These are phyloP conservation scores for Drosophila varians DNA, from an alignment of 1,140 invertebrate genomes.

Conservation along the genomic window DNA sequence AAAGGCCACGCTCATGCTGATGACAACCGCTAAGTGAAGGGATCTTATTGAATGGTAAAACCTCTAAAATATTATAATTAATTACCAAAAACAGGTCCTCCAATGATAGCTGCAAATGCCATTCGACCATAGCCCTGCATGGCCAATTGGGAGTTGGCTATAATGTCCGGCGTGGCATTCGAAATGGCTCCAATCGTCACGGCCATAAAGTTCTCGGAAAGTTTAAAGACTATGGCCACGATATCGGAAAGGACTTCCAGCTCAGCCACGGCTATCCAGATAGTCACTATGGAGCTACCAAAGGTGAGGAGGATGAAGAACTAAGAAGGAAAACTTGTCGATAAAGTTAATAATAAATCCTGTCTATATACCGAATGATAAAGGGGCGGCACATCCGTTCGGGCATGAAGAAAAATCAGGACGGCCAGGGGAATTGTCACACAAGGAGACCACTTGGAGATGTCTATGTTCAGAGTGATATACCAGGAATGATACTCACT, in stretches of 20 bases:
- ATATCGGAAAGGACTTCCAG: constrained; percentile 44
- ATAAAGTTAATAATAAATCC: neutral
- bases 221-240: constrained; percentile 29
- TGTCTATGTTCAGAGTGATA: neutral
- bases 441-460: constrained; percentile 27
- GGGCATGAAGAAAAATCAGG: constrained; percentile 26
- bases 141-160: constrained; percentile 41
- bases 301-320: constrained; percentile 28
- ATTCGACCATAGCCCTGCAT: constrained; percentile 58
- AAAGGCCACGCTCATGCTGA: constrained; percentile 38
- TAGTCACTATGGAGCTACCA: constrained; percentile 30
- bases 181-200: constrained; percentile 26
- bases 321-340: constrained; percentile 4
- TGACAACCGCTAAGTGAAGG: constrained; percentile 19
- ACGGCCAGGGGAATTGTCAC: constrained; percentile 46
- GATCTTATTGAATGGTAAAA: neutral
- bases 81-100: constrained; percentile 47
- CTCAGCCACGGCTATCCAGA: constrained; percentile 37
- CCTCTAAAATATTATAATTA: neutral
- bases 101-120: constrained; percentile 52
- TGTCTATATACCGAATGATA: constrained; percentile 45
- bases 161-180: constrained; percentile 33
- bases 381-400: constrained; percentile 46
- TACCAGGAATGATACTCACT: constrained; percentile 18
- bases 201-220: constrained; percentile 46